A percentile compares a stretch with the other conserved stretches of the same genome.
Evolutionary conservation across 23 tunicate species (phyloP).

Genomic region (Halocynthia aurantium): DNA sequence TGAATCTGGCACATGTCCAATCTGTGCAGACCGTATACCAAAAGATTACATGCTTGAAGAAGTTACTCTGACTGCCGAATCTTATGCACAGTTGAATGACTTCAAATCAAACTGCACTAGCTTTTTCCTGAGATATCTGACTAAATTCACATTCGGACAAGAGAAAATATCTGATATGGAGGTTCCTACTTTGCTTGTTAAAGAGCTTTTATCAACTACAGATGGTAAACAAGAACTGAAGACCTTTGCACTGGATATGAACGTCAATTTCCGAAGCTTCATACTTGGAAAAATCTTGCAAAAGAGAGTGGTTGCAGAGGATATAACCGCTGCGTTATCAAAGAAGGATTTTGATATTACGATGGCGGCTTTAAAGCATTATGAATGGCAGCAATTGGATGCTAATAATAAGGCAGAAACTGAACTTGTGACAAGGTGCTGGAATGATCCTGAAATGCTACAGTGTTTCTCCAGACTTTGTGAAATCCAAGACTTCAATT

Average conservation of each 20-base stretch:
- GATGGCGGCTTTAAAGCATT: no score
- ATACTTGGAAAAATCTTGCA: no score
- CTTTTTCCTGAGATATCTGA: constrained; percentile 51
- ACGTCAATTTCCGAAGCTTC: constrained; percentile 1
- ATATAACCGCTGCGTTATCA: no score
- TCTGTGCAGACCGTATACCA: constrained; percentile 34
- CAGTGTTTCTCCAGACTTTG: no score
- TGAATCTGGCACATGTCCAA: constrained; percentile 23
- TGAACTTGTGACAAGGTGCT: no score
- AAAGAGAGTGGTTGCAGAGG: no score
- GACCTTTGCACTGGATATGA: not conserved
- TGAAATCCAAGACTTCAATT: no score
- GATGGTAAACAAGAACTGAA: constrained; percentile 5
- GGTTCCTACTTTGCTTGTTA: not conserved
- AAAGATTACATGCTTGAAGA: constrained; percentile 21
- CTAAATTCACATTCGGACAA: constrained; percentile 15
- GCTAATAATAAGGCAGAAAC: no score
- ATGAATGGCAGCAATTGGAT: no score
- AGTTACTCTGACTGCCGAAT: constrained; percentile 4
- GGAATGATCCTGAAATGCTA: no score
- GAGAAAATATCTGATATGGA: not conserved
- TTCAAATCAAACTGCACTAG: constrained; percentile 45
- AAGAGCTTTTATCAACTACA: not conserved
- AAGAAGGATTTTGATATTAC: no score
- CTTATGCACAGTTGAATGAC: constrained; percentile 7